Evolutionary conservation across 2,113 vertebrate species (phyloP).

Genomic region (Chamaetylas fuelleborni): DNA sequence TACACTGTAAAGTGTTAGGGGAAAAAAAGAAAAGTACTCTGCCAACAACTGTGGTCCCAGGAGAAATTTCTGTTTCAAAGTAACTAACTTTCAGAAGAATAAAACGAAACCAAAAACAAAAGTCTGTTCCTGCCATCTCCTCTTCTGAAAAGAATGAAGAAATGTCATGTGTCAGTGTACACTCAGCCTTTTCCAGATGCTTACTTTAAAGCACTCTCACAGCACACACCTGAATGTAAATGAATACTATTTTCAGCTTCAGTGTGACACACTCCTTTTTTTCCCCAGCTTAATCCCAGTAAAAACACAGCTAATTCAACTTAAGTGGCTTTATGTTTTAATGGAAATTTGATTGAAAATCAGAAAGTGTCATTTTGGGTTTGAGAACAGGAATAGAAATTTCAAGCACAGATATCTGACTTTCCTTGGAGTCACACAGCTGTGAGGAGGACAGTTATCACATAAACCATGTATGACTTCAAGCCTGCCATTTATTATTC

Average conservation of each 20-base stretch:
- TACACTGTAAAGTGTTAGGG: neutral
- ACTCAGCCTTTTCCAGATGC: neutral
- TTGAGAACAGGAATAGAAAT: neutral
- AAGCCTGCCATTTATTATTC: neutral
- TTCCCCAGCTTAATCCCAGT: neutral
- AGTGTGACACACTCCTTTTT: neutral
- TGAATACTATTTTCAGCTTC: neutral
- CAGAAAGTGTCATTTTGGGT: neutral
- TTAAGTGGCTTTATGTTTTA: neutral
- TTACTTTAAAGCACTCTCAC: neutral
- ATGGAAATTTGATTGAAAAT: neutral
- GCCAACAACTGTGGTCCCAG: neutral
- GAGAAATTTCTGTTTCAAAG: neutral
- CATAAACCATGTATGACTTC: neutral
- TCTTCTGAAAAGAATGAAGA: neutral
- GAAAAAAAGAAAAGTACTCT: neutral
- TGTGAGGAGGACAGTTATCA: neutral
- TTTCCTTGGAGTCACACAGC: neutral
- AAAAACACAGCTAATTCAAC: neutral
- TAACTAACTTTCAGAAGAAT: neutral
- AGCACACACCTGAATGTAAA: neutral
- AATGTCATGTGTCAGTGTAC: neutral
- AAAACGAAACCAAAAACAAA: neutral
- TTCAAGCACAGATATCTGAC: neutral
- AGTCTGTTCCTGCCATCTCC: neutral